Evolutionary conservation across 2,797 vertebrate genomes (phyloP), one percentile per base, ranked within the genome.

Genomic region (Lophotriccus pileatus): DNA sequence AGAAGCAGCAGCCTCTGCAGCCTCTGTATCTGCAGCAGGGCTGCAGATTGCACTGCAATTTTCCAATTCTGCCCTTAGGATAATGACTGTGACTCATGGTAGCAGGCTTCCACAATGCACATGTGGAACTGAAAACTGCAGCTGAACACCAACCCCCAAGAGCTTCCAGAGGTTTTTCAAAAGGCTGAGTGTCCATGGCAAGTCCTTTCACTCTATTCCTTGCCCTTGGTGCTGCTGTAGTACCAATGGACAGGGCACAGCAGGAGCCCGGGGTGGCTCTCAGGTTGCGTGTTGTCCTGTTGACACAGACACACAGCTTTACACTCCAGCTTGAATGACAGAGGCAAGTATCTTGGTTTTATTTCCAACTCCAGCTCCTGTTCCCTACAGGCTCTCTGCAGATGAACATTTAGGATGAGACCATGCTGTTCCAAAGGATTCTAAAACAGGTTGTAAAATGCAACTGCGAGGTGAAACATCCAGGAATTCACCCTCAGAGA

Each of bases 251-350:
- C 30, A 34, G n/a, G 39, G 34, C 50, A 39, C 21, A 78, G 11
- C 7, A 74, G 44, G 36, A 84, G 4, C 13, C 39, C 12, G 19
- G 14, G 14, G 32, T 18, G 20, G 4, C 12, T 44, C 76, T 63
- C 8, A 18, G 36, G 16, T 25, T 60, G 14, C 2, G 2, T 1
- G 1, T 34, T 37, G 14, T 8, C 58, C 44, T 13, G 11, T 7
- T 89, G 36, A 32, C 81, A 41, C 4, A 36, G 39, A 39, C 8
- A 37, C 19, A 17, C 5, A 15, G 10, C 8, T 53, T 70, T 47
- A 25, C 15, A 20, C 15, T 53, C 3, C 36, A 37, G 10, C 2
- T 43, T 36, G 37, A 80, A 23, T 1, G 6, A 19, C 49, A 77
- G 22, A 70, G 27, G 11, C n/a, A 7, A 66, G 2, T 36, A 30